Evolutionary conservation across 2,797 vertebrate genomes (phyloP), one percentile per base, ranked within the genome.

Genomic region (Melopsittacus undulatus): DNA sequence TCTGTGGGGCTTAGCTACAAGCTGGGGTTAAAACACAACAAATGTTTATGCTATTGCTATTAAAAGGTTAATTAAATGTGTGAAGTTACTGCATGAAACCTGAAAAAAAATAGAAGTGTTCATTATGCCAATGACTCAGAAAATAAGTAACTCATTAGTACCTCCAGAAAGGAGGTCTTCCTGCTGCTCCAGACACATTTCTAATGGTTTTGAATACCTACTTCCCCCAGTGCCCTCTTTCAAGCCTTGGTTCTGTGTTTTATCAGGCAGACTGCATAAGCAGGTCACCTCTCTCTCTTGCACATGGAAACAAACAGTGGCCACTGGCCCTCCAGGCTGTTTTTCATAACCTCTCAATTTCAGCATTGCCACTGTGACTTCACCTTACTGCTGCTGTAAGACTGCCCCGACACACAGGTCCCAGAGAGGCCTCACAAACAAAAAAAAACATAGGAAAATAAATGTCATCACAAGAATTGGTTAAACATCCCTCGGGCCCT

Each of bases 271-370:
- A 19, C 72, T 80, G 81, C 68, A 80, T 91, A 93, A 85, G 63
- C 84, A 82, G 89, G 94, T 74, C 67, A 93, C 77, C 68, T 90
- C 94, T 87, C 49, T 87, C 30, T 90, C 75, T 48, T 27, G 32
- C 63, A 75, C 94, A 54, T 42, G 40, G 82, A 23, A 94, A 87
- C 69, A 91, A 83, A 89, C 72, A 87, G 67, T 10, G 73, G 15
- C 46, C 77, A 45, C 62, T 76, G 57, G 78, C 36, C 78, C 86
- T 84, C 67, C 48, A 49, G 91, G 82, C 69, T 83, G 36, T 81
- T 91, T 95, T 90, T 56, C 54, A 77, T 66, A 90, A 64, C 74
- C 64, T 90, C 89, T 76, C 43, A 16, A n/a, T 95, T 64, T 94
- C 15, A 48, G 9, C 66, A 45, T 23, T 72, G 78, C 66, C 16